These are phyloP conservation scores for Mythimna pallens DNA, from an alignment of 2,888 invertebrate species.

Conservation along the genomic window DNA sequence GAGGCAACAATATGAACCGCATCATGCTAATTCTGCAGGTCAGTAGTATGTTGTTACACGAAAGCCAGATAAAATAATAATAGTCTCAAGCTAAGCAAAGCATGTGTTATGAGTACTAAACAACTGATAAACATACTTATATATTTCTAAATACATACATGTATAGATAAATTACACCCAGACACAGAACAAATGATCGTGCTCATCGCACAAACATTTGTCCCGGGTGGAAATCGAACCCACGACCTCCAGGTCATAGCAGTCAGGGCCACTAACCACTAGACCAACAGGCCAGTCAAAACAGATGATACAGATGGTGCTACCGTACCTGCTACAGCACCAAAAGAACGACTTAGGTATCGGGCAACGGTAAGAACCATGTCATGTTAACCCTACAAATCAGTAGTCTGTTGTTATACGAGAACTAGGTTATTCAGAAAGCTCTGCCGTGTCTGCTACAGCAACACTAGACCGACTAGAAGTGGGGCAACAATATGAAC, in stretches of 20 bases:
- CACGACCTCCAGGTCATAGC: too few relatives aligned
- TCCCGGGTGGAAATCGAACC: too few relatives aligned
- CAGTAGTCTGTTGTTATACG: slow-evolving; percentile 60
- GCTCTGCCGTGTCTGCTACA: slow-evolving; percentile 94
- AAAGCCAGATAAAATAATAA: too few relatives aligned
- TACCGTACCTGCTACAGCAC: slow-evolving; percentile 94
- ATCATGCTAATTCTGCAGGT: slow-evolving; percentile 95
- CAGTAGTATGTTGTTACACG: slow-evolving; percentile 60
- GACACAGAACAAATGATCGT: too few relatives aligned
- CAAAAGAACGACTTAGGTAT: slow-evolving; percentile 93
- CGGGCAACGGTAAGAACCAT: slow-evolving; percentile 95
- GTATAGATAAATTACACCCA: too few relatives aligned
- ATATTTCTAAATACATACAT: too few relatives aligned
- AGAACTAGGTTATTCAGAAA: slow-evolving; percentile 91
- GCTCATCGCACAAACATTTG: too few relatives aligned
- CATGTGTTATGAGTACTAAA: too few relatives aligned
- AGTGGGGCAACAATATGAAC: slow-evolving; percentile 95
- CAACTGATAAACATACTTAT: too few relatives aligned
- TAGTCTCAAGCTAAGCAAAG: too few relatives aligned
- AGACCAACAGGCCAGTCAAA: too few relatives aligned
- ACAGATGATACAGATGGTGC: slow-evolving; percentile 92
- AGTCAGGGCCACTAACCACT: too few relatives aligned
- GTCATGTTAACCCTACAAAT: slow-evolving; percentile 95
- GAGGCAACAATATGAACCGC: slow-evolving; percentile 96
- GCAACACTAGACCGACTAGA: slow-evolving; percentile 94